phyloP scores from a whole-genome alignment of 2,113 vertebrate species.

The Elanus axillaris region DNA sequence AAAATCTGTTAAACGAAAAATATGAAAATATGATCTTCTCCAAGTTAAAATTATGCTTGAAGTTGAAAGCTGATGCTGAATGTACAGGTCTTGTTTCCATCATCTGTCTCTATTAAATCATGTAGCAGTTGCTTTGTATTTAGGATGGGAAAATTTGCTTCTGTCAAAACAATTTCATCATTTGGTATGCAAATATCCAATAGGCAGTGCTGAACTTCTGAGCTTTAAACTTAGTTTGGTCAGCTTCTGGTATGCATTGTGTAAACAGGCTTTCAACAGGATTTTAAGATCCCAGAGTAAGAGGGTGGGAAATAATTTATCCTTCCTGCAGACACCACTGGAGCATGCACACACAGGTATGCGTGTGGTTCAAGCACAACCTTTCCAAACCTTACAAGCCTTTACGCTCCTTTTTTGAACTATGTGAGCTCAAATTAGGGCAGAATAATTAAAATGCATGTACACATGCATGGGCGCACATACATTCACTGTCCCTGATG shows the following conservation, averaged over 20 bases:
- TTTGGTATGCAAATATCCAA: neutral
- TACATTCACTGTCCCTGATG: neutral
- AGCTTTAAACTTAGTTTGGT: neutral
- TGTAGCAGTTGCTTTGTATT: neutral
- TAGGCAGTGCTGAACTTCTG: neutral
- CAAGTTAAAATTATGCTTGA: neutral
- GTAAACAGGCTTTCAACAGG: neutral
- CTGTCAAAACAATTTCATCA: neutral
- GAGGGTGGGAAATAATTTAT: neutral
- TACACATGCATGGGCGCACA: fast-evolving
- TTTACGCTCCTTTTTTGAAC: neutral
- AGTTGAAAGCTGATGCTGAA: neutral
- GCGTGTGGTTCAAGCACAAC: neutral
- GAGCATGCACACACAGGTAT: neutral
- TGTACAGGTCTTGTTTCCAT: neutral
- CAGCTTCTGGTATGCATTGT: neutral
- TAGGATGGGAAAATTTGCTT: neutral
- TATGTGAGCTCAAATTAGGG: neutral
- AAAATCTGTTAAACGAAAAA: neutral
- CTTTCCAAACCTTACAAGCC: neutral
- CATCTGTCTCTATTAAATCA: neutral
- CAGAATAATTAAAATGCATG: neutral
- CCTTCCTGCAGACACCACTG: neutral
- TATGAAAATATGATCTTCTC: neutral
- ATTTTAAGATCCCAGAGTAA: neutral